Percentiles rank a stretch among this genome's conserved stretches.
phyloP scores from a whole-genome alignment of 2,797 vertebrate species.

The Sebastes flavidus region DNA sequence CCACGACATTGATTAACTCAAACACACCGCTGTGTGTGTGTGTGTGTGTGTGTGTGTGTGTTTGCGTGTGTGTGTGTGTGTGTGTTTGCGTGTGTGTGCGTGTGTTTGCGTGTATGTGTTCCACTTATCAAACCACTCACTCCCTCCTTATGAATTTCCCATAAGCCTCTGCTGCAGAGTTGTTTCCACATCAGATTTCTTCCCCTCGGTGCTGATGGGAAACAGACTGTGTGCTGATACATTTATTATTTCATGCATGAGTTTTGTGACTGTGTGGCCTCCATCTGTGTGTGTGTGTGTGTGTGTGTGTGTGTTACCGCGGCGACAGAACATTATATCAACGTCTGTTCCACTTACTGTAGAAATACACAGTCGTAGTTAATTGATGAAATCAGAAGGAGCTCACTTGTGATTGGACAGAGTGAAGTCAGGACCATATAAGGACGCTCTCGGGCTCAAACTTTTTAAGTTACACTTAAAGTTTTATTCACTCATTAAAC shows the following conservation, averaged over 20 bases:
- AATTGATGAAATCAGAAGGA: conserved; percentile 11
- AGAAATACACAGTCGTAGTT: conserved; percentile 14
- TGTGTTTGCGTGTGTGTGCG: background rate
- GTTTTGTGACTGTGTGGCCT: background rate
- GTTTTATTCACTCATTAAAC: background rate
- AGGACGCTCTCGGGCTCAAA: background rate
- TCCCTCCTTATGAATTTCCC: conserved; percentile 60
- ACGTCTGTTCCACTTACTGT: conserved; percentile 9
- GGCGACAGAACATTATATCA: conserved; percentile 8
- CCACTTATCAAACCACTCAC: conserved; percentile 20
- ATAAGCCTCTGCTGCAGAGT: conserved; percentile 43
- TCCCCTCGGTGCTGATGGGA: conserved; percentile 54
- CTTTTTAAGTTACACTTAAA: too few relatives aligned
- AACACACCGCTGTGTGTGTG: conserved; percentile 5
- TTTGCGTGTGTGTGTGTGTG: too few relatives aligned
- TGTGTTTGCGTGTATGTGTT: conserved; percentile 34
- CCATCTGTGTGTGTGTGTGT: background rate
- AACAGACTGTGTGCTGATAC: conserved; percentile 44
- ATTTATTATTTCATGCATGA: conserved; percentile 41
- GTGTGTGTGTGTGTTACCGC: background rate
- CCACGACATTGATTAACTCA: conserved; percentile 70
- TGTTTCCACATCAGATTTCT: conserved; percentile 57
- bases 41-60: background rate
- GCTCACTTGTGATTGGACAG: background rate
- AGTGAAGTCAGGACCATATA: background rate